These are phyloP conservation scores for Leuciscus idus DNA, from an alignment of 2,113 vertebrate species.

Conservation along the genomic window DNA sequence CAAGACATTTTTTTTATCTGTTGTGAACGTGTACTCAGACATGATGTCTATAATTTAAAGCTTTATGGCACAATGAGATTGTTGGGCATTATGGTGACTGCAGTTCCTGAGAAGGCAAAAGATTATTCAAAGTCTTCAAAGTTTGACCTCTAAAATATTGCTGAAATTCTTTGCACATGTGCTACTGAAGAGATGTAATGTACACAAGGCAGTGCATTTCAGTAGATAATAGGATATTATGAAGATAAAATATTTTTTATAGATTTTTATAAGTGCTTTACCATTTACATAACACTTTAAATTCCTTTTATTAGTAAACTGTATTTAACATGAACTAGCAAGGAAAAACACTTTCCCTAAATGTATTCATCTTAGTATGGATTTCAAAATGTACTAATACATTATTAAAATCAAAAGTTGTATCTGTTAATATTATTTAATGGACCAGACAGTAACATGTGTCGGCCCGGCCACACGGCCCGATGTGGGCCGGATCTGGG, in stretches of 20 bases:
- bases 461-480: no score
- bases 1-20: not conserved
- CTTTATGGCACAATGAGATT: not conserved
- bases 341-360: no score
- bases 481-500: no score
- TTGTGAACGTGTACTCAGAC: not conserved
- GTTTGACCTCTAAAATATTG: not conserved
- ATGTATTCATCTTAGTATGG: no score
- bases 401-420: no score
- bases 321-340: not conserved
- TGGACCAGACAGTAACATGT: no score
- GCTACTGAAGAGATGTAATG: not conserved
- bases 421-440: no score
- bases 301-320: not conserved
- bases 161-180: not conserved
- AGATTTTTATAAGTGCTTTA: not conserved
- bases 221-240: not conserved
- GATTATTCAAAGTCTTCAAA: constrained; percentile 43
- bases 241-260: no score
- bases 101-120: not conserved
- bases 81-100: not conserved
- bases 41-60: not conserved
- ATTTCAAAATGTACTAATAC: no score
- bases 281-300: not conserved
- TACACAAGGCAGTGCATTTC: not conserved